Conservation (phyloP, 2,113 vertebrate genomes). For the Crotophaga sulcirostris region DNA sequence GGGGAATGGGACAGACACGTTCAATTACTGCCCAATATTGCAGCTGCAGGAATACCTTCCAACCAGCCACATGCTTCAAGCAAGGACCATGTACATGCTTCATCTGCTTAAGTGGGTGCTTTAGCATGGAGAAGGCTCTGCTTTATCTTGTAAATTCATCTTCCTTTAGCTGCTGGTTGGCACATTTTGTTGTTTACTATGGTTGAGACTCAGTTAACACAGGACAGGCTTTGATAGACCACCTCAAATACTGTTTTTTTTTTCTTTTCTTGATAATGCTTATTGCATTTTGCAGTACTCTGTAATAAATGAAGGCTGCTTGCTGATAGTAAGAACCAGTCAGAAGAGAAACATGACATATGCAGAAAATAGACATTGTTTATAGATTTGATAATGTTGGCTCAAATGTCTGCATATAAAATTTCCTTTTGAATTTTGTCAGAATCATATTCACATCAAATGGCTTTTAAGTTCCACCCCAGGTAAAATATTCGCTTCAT, state of each 20-base stretch:
- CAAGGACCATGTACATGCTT: not conserved
- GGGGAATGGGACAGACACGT: slow-evolving; percentile 6
- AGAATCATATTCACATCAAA: not conserved
- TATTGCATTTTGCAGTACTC: slow-evolving; percentile 1
- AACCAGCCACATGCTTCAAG: not conserved
- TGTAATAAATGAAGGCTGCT: slow-evolving; percentile 52
- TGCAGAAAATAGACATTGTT: slow-evolving; percentile 12
- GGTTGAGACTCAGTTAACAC: slow-evolving; percentile 52
- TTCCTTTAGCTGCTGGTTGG: slow-evolving; percentile 31
- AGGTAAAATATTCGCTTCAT: not conserved
- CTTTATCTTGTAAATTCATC: slow-evolving; percentile 50
- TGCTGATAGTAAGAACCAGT: not conserved
- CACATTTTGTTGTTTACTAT: slow-evolving; percentile 30
- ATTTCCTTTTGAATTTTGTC: not conserved
- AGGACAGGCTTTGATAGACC: slow-evolving; percentile 55
- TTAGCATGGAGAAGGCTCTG: not conserved
- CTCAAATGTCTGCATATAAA: slow-evolving; percentile 32
- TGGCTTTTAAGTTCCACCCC: not conserved
- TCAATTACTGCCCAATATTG: slow-evolving; percentile 14
- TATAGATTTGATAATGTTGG: slow-evolving; percentile 19
- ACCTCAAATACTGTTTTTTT: slow-evolving; percentile 11
- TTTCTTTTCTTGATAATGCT: slow-evolving; percentile 41
- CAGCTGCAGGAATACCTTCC: not conserved
- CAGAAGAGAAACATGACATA: slow-evolving; percentile 1
- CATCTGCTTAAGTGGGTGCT: slow-evolving; percentile 19